Conservation (phyloP, 2,888 invertebrate species). For the Protula sp. region DNA sequence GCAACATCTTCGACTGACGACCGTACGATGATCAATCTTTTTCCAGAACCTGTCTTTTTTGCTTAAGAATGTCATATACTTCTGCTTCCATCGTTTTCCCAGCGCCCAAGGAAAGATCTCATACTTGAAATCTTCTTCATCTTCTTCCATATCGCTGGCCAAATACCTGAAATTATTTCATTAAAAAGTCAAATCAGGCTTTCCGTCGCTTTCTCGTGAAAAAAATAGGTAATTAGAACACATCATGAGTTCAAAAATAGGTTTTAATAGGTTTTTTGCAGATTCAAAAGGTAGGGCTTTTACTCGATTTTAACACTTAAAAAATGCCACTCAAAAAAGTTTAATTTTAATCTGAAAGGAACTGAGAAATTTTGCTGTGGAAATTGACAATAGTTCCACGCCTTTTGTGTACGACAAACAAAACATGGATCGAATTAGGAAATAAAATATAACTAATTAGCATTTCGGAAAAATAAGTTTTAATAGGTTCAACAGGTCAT, state of each 20-base stretch:
- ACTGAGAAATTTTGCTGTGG: no score
- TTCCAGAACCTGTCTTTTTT: conserved; percentile 52
- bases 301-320: not conserved
- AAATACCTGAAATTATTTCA: conserved; percentile 49
- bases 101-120: conserved; percentile 57
- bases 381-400: no score
- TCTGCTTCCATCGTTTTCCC: conserved; percentile 47
- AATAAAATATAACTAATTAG: no score
- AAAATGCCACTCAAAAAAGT: no score
- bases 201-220: not conserved
- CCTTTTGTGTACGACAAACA: no score
- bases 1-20: conserved; percentile 58
- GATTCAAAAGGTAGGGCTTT: not conserved
- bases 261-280: not conserved
- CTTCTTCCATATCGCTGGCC: conserved; percentile 62
- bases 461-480: no score
- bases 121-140: conserved; percentile 57
- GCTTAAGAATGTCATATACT: conserved; percentile 40
- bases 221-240: no score
- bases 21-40: conserved; percentile 56
- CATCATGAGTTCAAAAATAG: no score
- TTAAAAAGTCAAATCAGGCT: not conserved
- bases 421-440: no score
- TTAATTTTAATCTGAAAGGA: no score
- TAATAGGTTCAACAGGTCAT: no score